phyloP scores from a whole-genome alignment of 2,797 vertebrate species.

The Smutsia temminckii region DNA sequence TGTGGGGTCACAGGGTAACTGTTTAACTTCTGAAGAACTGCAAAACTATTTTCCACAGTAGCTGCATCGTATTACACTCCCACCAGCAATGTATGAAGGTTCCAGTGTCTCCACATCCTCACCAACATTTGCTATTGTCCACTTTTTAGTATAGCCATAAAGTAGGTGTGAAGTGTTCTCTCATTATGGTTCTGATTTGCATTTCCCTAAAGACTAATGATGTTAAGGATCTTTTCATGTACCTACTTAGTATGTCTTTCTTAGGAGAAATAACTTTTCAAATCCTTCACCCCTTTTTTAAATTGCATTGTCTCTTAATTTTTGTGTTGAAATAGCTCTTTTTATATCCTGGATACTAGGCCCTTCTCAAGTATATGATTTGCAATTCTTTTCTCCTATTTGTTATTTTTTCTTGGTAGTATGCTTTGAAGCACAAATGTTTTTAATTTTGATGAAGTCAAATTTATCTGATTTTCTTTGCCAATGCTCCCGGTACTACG shows the following conservation, averaged over 20 bases:
- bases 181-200: neutral
- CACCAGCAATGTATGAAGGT: neutral
- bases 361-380: neutral
- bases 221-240: neutral
- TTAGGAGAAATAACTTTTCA: neutral
- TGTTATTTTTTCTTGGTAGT: slow-evolving; percentile 28
- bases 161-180: neutral
- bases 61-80: neutral
- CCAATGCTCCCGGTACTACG: neutral
- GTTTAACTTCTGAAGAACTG: slow-evolving; percentile 1
- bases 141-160: neutral
- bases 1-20: neutral
- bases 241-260: neutral
- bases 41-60: neutral
- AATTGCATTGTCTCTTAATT: neutral
- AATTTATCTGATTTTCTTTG: neutral
- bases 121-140: neutral
- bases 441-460: slow-evolving; percentile 32
- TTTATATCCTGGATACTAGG: neutral
- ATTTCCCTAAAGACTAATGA: slow-evolving; percentile 12
- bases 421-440: slow-evolving; percentile 16
- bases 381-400: slow-evolving; percentile 15
- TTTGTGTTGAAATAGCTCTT: neutral
- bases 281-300: neutral
- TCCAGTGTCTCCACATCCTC: neutral